Evolutionary conservation across 2,113 vertebrate genomes (phyloP), one percentile per base, ranked within the genome.

Genomic region (Nerophis lumbriciformis): DNA sequence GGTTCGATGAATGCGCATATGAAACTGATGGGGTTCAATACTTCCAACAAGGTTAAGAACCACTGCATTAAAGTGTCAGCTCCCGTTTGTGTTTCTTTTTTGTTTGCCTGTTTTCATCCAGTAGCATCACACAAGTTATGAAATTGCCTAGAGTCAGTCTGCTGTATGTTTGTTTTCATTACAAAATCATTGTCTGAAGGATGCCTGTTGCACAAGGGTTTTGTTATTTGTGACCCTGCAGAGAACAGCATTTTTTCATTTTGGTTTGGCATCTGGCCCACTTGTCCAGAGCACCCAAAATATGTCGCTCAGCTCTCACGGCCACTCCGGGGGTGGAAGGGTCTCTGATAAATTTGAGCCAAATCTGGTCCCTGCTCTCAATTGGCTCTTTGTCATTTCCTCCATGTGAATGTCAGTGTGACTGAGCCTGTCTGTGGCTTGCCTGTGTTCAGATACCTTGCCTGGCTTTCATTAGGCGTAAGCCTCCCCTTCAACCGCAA

Each of bases 371-470:
- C 54, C 48, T 8, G 35, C 72, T 37, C 65, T 83, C 80, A 77
- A 72, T 83, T 56, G 59, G 53, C 47, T 52, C 79, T 84, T 84
- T 85, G 80, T 88, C 64, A 57, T 72, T 68, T 65, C 54, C 68
- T 69, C 59, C 72, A 63, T 70, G 69, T 60, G 68, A 72, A 68
- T 76, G 62, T 74, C 71, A 80, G 61, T 65, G 61, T 47, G 66
- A 63, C 57, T 53, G 58, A 73, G 60, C 52, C 59, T 69, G 64
- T 76, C 64, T 60, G 49, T 55, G 73, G 60, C 65, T 79, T 62
- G 70, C 58, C 71, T 52, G 61, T 14, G 55, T 65, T 64, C 54
- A 63, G 66, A 69, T 75, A 71, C 63, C 74, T 78, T 62, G 62
- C 72, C 49, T 72, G 75, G 66, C 66, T 81, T 73, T 61, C 59